phyloP scores from a whole-genome alignment of 30 jellyfish, hydroid and myxozoan genomes.

The Aurelia sp. region DNA sequence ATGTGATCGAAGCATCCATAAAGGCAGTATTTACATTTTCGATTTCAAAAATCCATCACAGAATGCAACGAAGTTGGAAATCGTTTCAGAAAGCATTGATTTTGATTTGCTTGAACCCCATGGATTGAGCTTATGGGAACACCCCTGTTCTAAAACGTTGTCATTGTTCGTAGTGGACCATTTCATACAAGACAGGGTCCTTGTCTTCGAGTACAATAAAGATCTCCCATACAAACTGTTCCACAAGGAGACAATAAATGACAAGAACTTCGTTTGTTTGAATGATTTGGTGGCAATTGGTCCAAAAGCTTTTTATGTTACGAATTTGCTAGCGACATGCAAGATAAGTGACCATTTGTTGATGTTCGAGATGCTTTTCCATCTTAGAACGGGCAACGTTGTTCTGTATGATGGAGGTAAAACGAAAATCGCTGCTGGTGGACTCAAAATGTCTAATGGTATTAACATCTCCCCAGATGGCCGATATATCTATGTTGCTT shows the following conservation, averaged over 20 bases:
- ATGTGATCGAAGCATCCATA: constrained; percentile 44
- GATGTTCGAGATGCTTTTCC: constrained; percentile 23
- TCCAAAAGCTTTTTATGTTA: constrained; percentile 72
- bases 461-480: constrained; percentile 73
- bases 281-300: constrained; percentile 80
- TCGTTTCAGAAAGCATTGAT: constrained; percentile 46
- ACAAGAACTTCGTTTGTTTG: constrained; percentile 65
- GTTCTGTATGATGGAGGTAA: constrained; percentile 76
- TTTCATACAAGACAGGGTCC: constrained; percentile 72
- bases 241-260: constrained; percentile 69
- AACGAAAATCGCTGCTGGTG: constrained; percentile 30
- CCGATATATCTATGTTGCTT: constrained; percentile 59
- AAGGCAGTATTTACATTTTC: constrained; percentile 79
- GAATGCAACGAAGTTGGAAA: constrained; percentile 47
- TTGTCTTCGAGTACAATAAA: constrained; percentile 60
- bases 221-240: constrained; percentile 32
- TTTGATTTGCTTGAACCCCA: constrained; percentile 79
- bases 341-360: background rate
- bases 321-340: constrained; percentile 74
- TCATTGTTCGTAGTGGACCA: constrained; percentile 80
- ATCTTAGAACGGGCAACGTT: constrained; percentile 55
- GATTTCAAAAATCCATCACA: constrained; percentile 74
- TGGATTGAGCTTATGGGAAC: constrained; percentile 80
- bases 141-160: background rate
- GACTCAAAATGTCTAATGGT: constrained; percentile 68